A percentile compares a stretch with the other conserved stretches of the same genome.
Conservation (phyloP, 2,113 vertebrate species). For the Struthio camelus region DNA sequence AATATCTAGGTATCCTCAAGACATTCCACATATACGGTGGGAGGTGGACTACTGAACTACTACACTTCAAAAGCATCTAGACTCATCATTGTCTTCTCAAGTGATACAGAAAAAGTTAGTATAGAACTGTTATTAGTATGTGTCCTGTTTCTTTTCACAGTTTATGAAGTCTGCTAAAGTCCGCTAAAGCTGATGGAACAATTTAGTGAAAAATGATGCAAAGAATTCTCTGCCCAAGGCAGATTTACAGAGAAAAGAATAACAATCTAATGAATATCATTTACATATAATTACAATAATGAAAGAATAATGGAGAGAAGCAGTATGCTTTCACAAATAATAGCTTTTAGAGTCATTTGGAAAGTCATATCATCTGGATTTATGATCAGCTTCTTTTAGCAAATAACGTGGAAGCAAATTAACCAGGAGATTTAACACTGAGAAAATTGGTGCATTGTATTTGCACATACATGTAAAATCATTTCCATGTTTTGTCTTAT, state of each 20-base stretch:
- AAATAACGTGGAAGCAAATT: not conserved
- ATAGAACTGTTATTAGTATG: not conserved
- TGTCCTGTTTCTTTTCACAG: not conserved
- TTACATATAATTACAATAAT: not conserved
- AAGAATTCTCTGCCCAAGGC: not conserved
- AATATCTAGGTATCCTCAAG: not conserved
- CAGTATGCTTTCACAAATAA: not conserved
- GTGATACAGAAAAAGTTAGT: not conserved
- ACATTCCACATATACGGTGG: not conserved
- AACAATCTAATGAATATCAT: not conserved
- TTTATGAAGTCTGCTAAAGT: not conserved
- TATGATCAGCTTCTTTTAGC: not conserved
- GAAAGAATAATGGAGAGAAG: not conserved
- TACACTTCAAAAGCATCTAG: not conserved
- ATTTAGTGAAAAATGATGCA: not conserved
- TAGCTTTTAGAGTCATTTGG: not conserved
- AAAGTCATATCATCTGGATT: not conserved
- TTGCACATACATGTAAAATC: not conserved
- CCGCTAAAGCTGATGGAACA: not conserved
- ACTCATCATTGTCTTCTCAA: not conserved
- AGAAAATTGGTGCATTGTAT: not conserved
- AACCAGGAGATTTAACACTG: not conserved
- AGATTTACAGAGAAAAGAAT: not conserved
- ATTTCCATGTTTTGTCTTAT: not conserved
- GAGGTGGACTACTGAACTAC: not conserved